A percentile compares a stretch with the other conserved stretches of the same genome.
These are phyloP conservation scores for Cryptoblepharus egeriae DNA, from an alignment of 2,797 vertebrate genomes.

Conservation along the genomic window DNA sequence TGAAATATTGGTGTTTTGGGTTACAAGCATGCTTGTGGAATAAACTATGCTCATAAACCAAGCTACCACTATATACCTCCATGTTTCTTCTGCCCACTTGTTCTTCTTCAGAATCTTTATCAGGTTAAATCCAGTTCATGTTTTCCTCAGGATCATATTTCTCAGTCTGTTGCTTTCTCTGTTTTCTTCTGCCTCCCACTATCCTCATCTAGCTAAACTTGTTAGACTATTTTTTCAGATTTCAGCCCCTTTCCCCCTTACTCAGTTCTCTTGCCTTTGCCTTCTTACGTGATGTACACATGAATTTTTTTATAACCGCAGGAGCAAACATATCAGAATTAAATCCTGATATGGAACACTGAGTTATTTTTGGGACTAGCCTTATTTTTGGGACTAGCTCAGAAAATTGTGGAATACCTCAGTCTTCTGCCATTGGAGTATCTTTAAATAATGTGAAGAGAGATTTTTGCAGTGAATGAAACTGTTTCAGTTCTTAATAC, in stretches of 20 bases:
- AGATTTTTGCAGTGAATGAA: neutral
- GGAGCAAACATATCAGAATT: neutral
- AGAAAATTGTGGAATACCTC: neutral
- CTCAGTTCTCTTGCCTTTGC: neutral
- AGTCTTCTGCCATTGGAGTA: neutral
- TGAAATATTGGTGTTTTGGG: too few species aligned
- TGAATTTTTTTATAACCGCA: neutral
- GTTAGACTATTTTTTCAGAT: too few species aligned
- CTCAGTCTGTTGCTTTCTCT: neutral
- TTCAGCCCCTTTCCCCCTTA: too few species aligned
- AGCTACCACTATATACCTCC: too few species aligned
- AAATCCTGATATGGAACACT: neutral
- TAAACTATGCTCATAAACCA: too few species aligned
- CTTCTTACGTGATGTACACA: neutral
- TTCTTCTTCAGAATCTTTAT: too few species aligned
- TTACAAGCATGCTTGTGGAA: too few species aligned
- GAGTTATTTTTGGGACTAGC: neutral
- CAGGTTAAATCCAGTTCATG: too few species aligned
- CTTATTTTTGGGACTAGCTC: neutral
- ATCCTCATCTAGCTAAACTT: neutral
- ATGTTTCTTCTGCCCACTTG: neutral
- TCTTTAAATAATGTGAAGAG: neutral
- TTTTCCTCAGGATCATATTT: neutral
- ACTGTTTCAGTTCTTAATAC: neutral
- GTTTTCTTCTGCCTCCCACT: neutral